Base-by-base conservation (phyloP, 2,113 vertebrate genomes). In the Bufo gargarizans region DNA sequence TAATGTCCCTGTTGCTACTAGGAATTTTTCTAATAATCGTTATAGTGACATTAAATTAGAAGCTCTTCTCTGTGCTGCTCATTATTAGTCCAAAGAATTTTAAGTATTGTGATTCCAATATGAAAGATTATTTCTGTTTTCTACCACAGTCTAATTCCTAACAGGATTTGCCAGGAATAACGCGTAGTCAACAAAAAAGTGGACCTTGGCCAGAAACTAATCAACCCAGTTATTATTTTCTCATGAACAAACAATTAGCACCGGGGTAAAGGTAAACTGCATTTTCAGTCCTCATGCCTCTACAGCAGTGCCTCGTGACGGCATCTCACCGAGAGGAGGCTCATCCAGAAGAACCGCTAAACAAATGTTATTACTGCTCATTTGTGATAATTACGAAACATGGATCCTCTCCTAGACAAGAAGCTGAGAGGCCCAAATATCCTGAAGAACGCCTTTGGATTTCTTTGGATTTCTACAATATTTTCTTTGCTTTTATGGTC, bases 281-380 rank as follows among this genome's bases (percentile, higher is more conserved):
- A 8, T 45, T 47, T 33, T 43, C 0, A 7, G 79, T 61, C 22
- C 14, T 22, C 74, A 47, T 17, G 83, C 17, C 33, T 80, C 11
- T 47, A 63, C 22, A 14, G 61, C 43, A 67, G 43, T 13, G 53
- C 45, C 59, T 79, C 14, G 58, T 67, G 76, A 65, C 14, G 8
- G 9, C n/a, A 6, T 20, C 16, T 33, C 33, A 33, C 4, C 20
- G 33, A 22, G 53, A 76, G 50, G 14, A n/a, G 33, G 33, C 1
- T 33, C 33, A 33, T 1, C 33, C 33, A 33, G 33, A 33, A 63
- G 77, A 58, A 77, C 10, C 53, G 61, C 65, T 22, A 43, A 14
- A 50, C 58, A 61, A 81, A 81, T 87, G 49, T 20, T 59, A 61
- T 49, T 81, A 71, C 50, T 59, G 86, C 59, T 81, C 33, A 14